Percentiles rank a stretch among this genome's conserved stretches.
These are phyloP conservation scores for Lepeophtheirus salmonis DNA, from an alignment of 1,140 invertebrate species.

Conservation along the genomic window DNA sequence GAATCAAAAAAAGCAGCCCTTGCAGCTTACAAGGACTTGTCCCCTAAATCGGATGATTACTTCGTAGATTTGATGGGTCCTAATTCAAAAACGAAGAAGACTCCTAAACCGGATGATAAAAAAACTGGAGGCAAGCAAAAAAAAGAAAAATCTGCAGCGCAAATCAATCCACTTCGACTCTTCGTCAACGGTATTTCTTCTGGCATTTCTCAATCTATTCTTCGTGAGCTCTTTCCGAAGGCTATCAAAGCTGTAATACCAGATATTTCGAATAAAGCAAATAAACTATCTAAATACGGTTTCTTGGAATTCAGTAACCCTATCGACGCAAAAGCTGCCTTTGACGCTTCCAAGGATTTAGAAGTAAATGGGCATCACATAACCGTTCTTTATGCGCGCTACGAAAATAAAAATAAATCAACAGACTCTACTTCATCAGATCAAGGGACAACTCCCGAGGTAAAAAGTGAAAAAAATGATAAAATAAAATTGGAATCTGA, in stretches of 20 bases:
- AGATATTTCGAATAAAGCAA: neutral
- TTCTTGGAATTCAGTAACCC: neutral
- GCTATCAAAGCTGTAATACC: neutral
- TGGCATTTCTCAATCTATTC: neutral
- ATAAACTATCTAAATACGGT: neutral
- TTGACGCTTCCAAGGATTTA: neutral
- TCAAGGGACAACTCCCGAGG: neutral
- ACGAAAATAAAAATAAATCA: neutral
- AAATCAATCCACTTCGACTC: neutral
- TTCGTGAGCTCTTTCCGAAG: neutral
- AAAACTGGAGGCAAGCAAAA: neutral
- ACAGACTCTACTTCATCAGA: neutral
- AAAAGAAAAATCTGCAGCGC: neutral
- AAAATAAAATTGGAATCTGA: neutral
- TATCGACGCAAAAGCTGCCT: constrained; percentile 1
- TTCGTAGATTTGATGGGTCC: neutral
- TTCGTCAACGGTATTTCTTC: neutral
- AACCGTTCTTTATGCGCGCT: constrained; percentile 1
- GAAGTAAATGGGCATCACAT: constrained; percentile 2
- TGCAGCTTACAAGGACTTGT: neutral
- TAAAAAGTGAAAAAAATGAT: neutral
- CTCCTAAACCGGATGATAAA: neutral
- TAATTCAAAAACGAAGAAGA: constrained; percentile 1
- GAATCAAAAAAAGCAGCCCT: neutral
- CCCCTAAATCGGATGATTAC: constrained; percentile 1